phyloP scores from a whole-genome alignment of 30 jellyfish, hydroid and myxozoan species.

The Hydractinia symbiolongicarpus region DNA sequence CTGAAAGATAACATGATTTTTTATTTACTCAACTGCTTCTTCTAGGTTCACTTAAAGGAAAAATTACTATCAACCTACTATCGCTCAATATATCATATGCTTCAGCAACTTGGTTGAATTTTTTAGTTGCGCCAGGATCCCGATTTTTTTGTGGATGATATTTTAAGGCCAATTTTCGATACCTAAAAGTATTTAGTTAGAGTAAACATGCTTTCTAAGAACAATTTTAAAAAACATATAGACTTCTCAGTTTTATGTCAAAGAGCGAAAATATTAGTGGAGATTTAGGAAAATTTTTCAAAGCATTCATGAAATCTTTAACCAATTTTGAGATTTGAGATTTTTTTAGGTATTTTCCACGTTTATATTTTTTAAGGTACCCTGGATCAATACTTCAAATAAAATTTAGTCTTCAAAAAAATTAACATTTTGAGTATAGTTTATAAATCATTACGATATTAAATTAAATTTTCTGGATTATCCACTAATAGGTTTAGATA shows the following conservation, averaged over 20 bases:
- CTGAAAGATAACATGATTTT: conserved; percentile 27
- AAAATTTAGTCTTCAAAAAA: no score
- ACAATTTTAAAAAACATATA: not conserved
- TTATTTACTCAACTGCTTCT: not conserved
- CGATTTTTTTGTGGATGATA: conserved; percentile 74
- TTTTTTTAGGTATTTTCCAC: no score
- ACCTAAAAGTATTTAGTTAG: conserved; percentile 17
- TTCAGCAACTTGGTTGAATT: conserved; percentile 81
- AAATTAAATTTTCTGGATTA: no score
- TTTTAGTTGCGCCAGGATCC: conserved; percentile 68
- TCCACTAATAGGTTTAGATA: no score
- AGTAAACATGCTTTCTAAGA: not conserved
- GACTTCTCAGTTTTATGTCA: not conserved
- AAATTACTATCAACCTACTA: conserved; percentile 34
- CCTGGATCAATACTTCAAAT: no score
- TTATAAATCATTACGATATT: no score
- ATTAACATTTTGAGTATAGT: no score
- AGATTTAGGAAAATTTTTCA: not conserved
- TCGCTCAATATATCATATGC: conserved; percentile 75
- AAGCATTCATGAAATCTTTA: not conserved
- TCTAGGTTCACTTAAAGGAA: not conserved
- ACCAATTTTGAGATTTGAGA: no score
- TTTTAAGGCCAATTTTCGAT: conserved; percentile 73
- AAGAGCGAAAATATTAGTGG: not conserved
- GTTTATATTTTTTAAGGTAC: no score